Percentiles rank a stretch among this genome's conserved stretches.
Evolutionary conservation across 2,888 invertebrate species (phyloP).

Genomic region (Mylabris sibirica): DNA sequence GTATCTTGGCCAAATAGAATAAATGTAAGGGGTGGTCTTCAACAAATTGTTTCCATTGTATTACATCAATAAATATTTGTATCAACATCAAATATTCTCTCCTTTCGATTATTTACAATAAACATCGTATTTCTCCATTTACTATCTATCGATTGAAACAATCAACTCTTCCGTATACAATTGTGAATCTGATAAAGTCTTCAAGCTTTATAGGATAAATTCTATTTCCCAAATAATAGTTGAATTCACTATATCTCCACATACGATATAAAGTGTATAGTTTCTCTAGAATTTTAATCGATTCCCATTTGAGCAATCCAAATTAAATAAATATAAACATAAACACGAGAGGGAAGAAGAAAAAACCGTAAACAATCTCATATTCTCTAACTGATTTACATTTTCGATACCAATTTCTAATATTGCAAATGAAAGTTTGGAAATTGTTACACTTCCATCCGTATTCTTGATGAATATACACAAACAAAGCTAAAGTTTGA

Average conservation of each 20-base stretch:
- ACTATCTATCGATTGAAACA: neutral
- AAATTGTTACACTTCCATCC: neutral
- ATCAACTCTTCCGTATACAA: neutral
- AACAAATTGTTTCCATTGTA: neutral
- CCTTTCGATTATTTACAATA: neutral
- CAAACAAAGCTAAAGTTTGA: neutral
- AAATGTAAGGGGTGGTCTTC: neutral
- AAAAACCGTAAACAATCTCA: neutral
- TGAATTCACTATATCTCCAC: neutral
- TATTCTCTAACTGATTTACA: neutral
- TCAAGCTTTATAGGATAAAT: neutral
- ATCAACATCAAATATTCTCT: neutral
- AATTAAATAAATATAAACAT: neutral
- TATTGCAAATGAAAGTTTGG: neutral
- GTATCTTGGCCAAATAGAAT: neutral
- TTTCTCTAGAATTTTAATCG: neutral
- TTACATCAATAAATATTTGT: neutral
- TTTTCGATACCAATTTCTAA: neutral
- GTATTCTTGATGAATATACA: neutral
- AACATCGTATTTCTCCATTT: neutral
- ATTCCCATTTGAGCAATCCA: neutral
- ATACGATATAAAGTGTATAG: neutral
- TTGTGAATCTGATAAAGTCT: neutral
- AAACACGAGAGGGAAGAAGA: too few relatives aligned
- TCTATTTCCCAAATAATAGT: too few relatives aligned